Evolutionary conservation across 2,797 vertebrate species (phyloP), one percentile per base, ranked within the genome.

Genomic region (Melopsittacus undulatus): DNA sequence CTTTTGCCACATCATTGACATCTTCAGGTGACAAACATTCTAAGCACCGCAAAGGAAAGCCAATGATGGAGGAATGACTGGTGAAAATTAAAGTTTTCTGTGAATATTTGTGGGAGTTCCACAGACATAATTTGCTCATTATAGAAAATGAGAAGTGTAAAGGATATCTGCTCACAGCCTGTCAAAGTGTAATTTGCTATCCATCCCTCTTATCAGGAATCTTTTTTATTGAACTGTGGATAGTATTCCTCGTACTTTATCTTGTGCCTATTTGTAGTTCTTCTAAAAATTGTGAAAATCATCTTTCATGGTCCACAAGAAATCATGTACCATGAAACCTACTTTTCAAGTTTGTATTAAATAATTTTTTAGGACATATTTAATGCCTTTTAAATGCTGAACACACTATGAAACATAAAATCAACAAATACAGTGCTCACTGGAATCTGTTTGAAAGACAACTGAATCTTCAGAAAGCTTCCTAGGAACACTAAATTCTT

Each of bases 211-310:
- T 86, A 96, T 59, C 83, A 83, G 38, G 48, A 73, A 49, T 45
- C 20, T 46, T 88, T 74, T 92, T 72, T 67, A 75, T 89, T 85
- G 72, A 73, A 59, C 34, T 77, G 24, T 77, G 43, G 32, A 27
- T 68, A 40, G 26, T 48, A 56, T 88, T 90, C 81, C 36, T 81
- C 15, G 61, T n/a, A 45, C 20, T 66, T 94, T 69, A 87, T 89
- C 74, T 93, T 72, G 38, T 79, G 36, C 27, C 63, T 90, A 66
- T 77, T 90, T 89, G 85, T 64, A 95, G 42, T 76, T 91, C 45
- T 89, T 64, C 85, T 91, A 80, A 87, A 79, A 92, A 57, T 79
- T 23, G 52, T 77, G 61, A 81, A 84, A 95, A 96, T 80, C 40
- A 86, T 93, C 96, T 78, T 83, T 75, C 67, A 77, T 40, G 75